Evolutionary conservation across 2,888 invertebrate genomes (phyloP).

Genomic region (Cataglyphis livida): DNA sequence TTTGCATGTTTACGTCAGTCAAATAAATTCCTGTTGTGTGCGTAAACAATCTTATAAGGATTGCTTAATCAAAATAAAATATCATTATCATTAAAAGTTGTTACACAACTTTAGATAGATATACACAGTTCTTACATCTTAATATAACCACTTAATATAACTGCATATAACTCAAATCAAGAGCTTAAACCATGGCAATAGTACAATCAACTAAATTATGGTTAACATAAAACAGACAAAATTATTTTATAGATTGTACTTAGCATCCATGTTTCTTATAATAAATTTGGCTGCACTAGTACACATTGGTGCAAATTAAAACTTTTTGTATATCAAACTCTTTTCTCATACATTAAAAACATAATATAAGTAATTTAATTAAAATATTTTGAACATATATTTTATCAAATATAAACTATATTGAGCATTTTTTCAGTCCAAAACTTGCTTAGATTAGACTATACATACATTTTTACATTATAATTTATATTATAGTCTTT

Average conservation of each 20-base stretch:
- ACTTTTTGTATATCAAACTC: constrained; percentile 4
- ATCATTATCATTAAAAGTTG: constrained; percentile 25
- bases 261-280: background rate
- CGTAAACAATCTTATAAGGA: constrained; percentile 40
- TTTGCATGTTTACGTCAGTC: constrained; percentile 50
- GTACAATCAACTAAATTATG: constrained; percentile 20
- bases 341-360: background rate
- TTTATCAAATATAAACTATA: constrained; percentile 4
- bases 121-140: constrained; percentile 37
- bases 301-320: constrained; percentile 11
- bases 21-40: constrained; percentile 62
- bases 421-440: background rate
- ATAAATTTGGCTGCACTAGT: constrained; percentile 10
- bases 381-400: constrained; percentile 8
- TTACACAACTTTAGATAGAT: constrained; percentile 43
- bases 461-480: background rate
- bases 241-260: constrained; percentile 16
- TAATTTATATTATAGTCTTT: background rate
- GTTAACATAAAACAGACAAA: constrained; percentile 7
- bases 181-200: constrained; percentile 68
- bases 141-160: constrained; percentile 24
- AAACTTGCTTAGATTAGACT: background rate
- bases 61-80: constrained; percentile 30
- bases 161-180: constrained; percentile 35
- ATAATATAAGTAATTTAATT: background rate